Percentiles rank a stretch among this genome's conserved stretches.
These are phyloP conservation scores for Brachionus rubens DNA, from an alignment of 1,140 invertebrate species.

Conservation along the genomic window DNA sequence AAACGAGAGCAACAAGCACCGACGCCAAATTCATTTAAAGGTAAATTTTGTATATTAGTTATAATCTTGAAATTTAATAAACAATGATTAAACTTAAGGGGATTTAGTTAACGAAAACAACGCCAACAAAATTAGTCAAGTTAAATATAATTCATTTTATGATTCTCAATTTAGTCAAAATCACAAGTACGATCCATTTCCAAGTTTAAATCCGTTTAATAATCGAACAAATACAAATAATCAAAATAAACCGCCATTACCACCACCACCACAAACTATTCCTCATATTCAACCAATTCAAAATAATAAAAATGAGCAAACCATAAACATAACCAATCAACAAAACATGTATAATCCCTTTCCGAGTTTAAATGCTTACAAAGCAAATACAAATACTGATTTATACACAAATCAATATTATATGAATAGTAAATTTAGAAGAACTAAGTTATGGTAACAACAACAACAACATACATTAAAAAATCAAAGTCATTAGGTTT, in stretches of 20 bases:
- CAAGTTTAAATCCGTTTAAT: conserved; percentile 20
- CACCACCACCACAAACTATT: background rate
- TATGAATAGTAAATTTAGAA: conserved; percentile 31
- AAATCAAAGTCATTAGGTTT: too few species aligned
- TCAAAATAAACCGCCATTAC: background rate
- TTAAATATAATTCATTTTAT: background rate
- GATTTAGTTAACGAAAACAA: background rate
- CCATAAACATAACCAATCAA: too few species aligned
- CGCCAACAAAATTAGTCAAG: background rate
- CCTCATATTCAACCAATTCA: too few species aligned
- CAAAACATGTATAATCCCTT: conserved; percentile 2
- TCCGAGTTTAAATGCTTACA: conserved; percentile 2
- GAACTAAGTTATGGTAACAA: conserved; percentile 32
- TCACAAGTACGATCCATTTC: conserved; percentile 15
- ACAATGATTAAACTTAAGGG: background rate
- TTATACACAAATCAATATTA: conserved; percentile 14
- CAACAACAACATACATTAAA: too few species aligned
- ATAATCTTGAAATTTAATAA: background rate
- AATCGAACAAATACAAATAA: background rate
- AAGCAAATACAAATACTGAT: background rate
- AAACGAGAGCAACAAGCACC: too few species aligned
- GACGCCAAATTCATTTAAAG: too few species aligned
- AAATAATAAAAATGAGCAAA: too few species aligned
- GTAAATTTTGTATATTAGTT: too few species aligned
- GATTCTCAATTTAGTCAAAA: background rate